Evolutionary conservation across 1,140 invertebrate genomes (phyloP).

Genomic region (Drosophila suzukii): DNA sequence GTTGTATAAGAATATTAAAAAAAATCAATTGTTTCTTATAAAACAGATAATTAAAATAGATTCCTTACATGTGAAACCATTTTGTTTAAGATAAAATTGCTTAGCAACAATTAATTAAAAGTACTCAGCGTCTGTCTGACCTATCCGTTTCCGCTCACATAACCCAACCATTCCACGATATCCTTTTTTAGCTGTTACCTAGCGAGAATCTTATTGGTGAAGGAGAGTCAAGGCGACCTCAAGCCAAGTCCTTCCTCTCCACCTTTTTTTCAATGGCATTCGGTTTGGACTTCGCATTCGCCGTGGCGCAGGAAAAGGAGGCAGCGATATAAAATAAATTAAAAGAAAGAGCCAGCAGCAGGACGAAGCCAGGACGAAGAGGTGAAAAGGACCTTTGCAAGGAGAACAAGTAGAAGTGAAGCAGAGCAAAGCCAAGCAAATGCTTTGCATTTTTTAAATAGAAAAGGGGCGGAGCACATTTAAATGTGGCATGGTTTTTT

Average conservation of each 20-base stretch:
- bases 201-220: conserved; percentile 66
- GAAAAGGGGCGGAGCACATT: conserved; percentile 82
- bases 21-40: background rate
- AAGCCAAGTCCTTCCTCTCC: conserved; percentile 30
- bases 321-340: conserved; percentile 73
- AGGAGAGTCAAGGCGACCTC: conserved; percentile 44
- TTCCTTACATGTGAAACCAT: background rate
- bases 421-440: conserved; percentile 56
- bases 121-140: background rate
- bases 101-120: conserved; percentile 55
- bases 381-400: conserved; percentile 10
- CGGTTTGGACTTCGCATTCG: conserved; percentile 19
- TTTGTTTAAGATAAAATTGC: conserved; percentile 25
- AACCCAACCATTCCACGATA: conserved; percentile 2
- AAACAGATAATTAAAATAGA: background rate
- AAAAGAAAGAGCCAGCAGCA: conserved; percentile 71
- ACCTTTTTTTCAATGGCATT: conserved; percentile 8
- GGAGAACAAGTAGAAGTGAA: conserved; percentile 7
- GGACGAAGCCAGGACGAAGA: conserved; percentile 26
- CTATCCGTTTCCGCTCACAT: background rate
- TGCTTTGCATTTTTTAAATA: conserved; percentile 78
- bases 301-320: conserved; percentile 53
- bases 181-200: conserved; percentile 12
- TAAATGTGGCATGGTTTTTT: conserved; percentile 62
- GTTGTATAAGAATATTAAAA: too few species aligned